Conservation (phyloP, 2,113 vertebrate genomes). For the Gadus chalcogrammus region DNA sequence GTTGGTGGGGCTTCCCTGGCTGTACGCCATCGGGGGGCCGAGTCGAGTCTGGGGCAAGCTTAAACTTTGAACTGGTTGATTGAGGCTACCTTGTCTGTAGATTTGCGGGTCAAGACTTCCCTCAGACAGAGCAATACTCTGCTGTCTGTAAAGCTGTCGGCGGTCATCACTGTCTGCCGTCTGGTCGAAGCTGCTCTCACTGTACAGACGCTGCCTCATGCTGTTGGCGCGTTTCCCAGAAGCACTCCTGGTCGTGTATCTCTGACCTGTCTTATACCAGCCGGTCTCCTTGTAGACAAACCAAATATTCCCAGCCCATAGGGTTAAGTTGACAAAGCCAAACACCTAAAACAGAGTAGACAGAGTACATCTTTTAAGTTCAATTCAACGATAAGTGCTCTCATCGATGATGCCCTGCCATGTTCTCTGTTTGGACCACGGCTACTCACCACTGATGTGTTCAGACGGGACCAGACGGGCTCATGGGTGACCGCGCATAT, state of each 20-base stretch:
- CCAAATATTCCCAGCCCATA: conserved; percentile 99
- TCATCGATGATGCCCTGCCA: neutral
- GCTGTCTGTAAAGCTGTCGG: conserved; percentile 37
- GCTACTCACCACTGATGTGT: conserved; percentile 86
- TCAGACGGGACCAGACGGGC: conserved; percentile 90
- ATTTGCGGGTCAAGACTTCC: conserved; percentile 74
- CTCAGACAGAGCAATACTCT: conserved; percentile 57
- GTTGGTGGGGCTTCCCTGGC: conserved; percentile 69
- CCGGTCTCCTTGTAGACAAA: conserved; percentile 99
- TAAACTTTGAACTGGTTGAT: conserved; percentile 51
- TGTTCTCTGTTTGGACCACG: neutral
- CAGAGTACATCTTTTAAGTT: neutral
- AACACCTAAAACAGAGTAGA: conserved; percentile 78
- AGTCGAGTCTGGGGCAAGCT: conserved; percentile 73
- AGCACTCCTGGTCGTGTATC: conserved; percentile 78
- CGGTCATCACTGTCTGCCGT: conserved; percentile 51
- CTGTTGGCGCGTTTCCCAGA: conserved; percentile 84
- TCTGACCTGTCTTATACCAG: conserved; percentile 89
- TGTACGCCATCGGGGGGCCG: conserved; percentile 65
- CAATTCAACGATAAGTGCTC: neutral
- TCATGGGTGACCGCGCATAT: conserved; percentile 83
- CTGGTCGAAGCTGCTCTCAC: conserved; percentile 79
- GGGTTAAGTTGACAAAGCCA: conserved; percentile 92
- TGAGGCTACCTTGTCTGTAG: conserved; percentile 49
- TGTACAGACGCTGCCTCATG: conserved; percentile 80